phyloP scores from a whole-genome alignment of 2,888 invertebrate species.

The Bruchidius siliquastri region DNA sequence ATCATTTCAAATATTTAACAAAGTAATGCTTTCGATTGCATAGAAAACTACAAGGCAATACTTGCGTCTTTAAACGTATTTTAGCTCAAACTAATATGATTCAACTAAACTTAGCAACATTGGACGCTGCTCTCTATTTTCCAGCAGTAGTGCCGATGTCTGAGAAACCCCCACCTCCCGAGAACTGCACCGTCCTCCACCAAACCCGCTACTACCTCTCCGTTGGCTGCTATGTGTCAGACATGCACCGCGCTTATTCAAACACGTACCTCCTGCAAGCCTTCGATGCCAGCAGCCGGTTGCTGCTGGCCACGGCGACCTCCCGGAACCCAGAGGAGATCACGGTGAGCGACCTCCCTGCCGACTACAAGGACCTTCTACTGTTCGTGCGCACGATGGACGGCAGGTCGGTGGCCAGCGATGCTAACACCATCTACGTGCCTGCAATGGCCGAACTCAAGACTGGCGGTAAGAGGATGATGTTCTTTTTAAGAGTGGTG shows the following conservation, averaged over 20 bases:
- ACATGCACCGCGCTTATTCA: slow-evolving; percentile 30
- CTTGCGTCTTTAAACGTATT: no score
- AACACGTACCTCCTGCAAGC: slow-evolving; percentile 52
- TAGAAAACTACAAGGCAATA: no score
- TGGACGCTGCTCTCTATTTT: not conserved
- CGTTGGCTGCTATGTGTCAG: slow-evolving; percentile 49
- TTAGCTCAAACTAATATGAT: no score
- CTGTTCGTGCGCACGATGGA: slow-evolving; percentile 52
- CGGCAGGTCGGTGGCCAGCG: slow-evolving; percentile 49
- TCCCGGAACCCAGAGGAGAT: slow-evolving; percentile 49
- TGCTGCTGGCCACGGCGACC: slow-evolving; percentile 50
- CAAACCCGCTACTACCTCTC: slow-evolving; percentile 48
- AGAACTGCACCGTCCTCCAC: slow-evolving; percentile 51
- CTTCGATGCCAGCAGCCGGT: slow-evolving; percentile 51
- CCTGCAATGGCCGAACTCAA: slow-evolving; percentile 30
- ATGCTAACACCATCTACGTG: slow-evolving; percentile 51
- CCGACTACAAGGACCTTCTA: slow-evolving; percentile 44
- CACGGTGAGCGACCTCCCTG: slow-evolving; percentile 48
- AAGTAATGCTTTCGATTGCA: no score
- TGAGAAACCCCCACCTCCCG: slow-evolving; percentile 47
- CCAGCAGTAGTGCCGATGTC: not conserved
- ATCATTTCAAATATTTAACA: no score
- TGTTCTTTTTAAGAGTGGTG: slow-evolving; percentile 4
- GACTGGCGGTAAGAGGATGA: slow-evolving; percentile 29
- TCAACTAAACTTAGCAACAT: not conserved